Percentiles rank a stretch among this genome's conserved stretches.
Evolutionary conservation across 2,113 vertebrate species (phyloP).

Genomic region (Tachysurus fulvidraco): DNA sequence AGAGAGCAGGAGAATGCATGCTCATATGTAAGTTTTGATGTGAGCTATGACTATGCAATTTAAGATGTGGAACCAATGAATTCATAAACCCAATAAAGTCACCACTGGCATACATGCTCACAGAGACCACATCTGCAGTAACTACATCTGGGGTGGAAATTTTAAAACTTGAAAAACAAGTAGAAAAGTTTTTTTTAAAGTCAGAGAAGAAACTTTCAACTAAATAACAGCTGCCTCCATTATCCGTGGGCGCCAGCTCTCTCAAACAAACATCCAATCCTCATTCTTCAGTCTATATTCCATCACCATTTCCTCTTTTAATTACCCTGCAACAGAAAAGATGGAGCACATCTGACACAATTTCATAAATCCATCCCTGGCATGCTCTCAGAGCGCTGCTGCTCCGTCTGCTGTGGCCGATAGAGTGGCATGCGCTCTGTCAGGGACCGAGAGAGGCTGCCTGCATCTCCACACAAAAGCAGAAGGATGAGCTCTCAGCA

Average conservation of each 20-base stretch:
- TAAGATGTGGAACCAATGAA: background rate
- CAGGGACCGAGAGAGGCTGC: conserved; percentile 65
- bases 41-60: background rate
- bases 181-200: conserved; percentile 32
- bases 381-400: conserved; percentile 70
- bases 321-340: conserved; percentile 76
- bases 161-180: conserved; percentile 16
- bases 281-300: conserved; percentile 65
- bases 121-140: conserved; percentile 4
- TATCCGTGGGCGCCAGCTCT: conserved; percentile 59
- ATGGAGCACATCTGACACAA: conserved; percentile 77
- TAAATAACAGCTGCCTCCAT: conserved; percentile 76
- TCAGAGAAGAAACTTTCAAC: conserved; percentile 58
- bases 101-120: background rate
- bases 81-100: background rate
- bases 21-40: conserved; percentile 25
- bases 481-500: conserved; percentile 72
- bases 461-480: conserved; percentile 73
- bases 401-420: conserved; percentile 72
- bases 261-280: conserved; percentile 41
- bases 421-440: conserved; percentile 71
- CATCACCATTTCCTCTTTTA: conserved; percentile 76
- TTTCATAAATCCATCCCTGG: conserved; percentile 75
- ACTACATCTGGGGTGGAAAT: conserved; percentile 1
- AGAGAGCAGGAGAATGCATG: conserved; percentile 26